Percentiles rank a stretch among this genome's conserved stretches.
phyloP scores from a whole-genome alignment of 2,113 vertebrate species.

The Sceloporus tristichus region DNA sequence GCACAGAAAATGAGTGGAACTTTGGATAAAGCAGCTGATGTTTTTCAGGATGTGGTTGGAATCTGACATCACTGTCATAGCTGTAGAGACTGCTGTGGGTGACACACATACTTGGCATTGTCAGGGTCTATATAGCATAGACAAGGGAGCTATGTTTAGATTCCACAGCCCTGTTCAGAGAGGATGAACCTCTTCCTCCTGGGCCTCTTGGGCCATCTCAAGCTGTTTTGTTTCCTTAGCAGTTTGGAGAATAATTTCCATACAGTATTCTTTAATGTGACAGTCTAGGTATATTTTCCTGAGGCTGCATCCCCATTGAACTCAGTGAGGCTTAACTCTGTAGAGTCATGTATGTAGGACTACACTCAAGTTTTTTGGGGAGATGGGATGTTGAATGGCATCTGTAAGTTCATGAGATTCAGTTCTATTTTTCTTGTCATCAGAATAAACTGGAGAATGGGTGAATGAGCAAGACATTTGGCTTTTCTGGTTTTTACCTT shows the following conservation, averaged over 20 bases:
- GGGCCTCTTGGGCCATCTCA: background rate
- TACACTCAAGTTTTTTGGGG: too few relatives aligned
- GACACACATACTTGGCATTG: slow-evolving; percentile 21
- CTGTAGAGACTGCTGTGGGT: slow-evolving; percentile 14
- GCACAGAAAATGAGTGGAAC: slow-evolving; percentile 33
- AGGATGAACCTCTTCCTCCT: background rate
- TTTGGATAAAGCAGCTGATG: slow-evolving; percentile 31
- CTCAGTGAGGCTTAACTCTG: background rate
- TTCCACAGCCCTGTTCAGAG: background rate
- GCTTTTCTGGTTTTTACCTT: too few relatives aligned
- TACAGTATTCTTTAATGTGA: background rate
- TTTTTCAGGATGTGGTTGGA: slow-evolving; percentile 44
- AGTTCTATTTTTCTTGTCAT: too few relatives aligned
- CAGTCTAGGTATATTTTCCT: too few relatives aligned
- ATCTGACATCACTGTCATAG: slow-evolving; percentile 37
- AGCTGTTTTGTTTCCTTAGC: background rate
- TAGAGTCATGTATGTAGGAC: background rate
- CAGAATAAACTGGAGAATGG: too few relatives aligned
- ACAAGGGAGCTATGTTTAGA: slow-evolving; percentile 14
- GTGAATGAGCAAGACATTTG: background rate
- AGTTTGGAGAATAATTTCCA: background rate
- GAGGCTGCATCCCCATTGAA: background rate
- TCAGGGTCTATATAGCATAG: background rate
- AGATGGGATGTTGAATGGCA: too few relatives aligned
- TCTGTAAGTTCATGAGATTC: too few relatives aligned